Conservation (phyloP, 2,888 invertebrate genomes). For the Eumerus sabulonum region DNA sequence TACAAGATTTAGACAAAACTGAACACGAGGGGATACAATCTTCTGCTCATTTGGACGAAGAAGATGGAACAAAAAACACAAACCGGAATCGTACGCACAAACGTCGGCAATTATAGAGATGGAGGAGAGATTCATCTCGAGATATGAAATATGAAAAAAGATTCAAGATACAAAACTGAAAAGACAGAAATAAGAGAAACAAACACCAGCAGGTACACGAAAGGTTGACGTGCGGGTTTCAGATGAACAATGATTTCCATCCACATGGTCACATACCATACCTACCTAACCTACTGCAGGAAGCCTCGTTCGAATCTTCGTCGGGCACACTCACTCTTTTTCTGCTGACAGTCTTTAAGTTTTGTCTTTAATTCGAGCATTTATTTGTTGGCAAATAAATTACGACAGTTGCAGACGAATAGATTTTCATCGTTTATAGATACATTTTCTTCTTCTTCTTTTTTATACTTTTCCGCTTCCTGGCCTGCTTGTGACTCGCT, state of each 20-base stretch:
- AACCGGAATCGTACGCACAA: slow-evolving; percentile 62
- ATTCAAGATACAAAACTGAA: slow-evolving; percentile 57
- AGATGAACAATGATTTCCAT: slow-evolving; percentile 47
- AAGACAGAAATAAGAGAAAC: slow-evolving; percentile 17
- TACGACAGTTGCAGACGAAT: slow-evolving; percentile 65
- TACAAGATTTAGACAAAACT: slow-evolving; percentile 65
- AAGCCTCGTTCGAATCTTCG: slow-evolving; percentile 42
- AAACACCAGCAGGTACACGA: slow-evolving; percentile 47
- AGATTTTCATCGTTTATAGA: slow-evolving; percentile 32
- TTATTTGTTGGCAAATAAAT: slow-evolving; percentile 61
- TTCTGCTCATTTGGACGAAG: background rate
- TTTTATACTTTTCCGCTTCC: slow-evolving; percentile 35
- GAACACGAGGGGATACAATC: slow-evolving; percentile 61
- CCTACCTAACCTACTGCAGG: too few relatives aligned
- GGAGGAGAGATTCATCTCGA: slow-evolving; percentile 51
- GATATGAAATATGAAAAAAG: slow-evolving; percentile 62
- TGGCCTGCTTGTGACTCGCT: slow-evolving; percentile 28
- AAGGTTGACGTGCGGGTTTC: slow-evolving; percentile 18
- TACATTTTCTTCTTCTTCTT: slow-evolving; percentile 35
- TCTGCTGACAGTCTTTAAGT: slow-evolving; percentile 50
- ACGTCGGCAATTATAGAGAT: slow-evolving; percentile 60
- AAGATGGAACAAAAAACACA: slow-evolving; percentile 10
- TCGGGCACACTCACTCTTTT: slow-evolving; percentile 31
- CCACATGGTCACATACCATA: slow-evolving; percentile 25
- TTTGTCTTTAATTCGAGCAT: slow-evolving; percentile 36